Evolutionary conservation across 2,797 vertebrate genomes (phyloP).

Genomic region (Sebastes taczanowskii): DNA sequence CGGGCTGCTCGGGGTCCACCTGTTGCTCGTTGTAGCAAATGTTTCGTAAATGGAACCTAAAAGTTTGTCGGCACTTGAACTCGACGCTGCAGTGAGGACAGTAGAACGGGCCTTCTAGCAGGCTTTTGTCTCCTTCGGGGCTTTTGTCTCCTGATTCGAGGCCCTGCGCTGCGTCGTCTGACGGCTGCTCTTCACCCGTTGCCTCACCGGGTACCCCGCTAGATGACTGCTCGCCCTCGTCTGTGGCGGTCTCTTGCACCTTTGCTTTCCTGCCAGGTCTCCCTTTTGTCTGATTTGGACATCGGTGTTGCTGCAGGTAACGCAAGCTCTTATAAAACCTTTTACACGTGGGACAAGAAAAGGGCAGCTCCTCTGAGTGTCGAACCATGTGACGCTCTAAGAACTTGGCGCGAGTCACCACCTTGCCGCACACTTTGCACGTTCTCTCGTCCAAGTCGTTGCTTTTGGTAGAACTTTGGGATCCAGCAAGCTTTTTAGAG

Average conservation of each 20-base stretch:
- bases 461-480: constrained; percentile 28
- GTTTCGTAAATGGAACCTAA: constrained; percentile 74
- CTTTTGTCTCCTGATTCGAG: constrained; percentile 28
- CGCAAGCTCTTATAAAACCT: constrained; percentile 67
- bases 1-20: constrained; percentile 72
- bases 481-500: constrained; percentile 17
- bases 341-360: constrained; percentile 62
- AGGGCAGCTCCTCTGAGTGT: constrained; percentile 57
- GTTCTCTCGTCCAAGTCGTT: constrained; percentile 64
- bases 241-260: background rate
- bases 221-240: constrained; percentile 42
- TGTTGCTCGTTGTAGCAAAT: constrained; percentile 79
- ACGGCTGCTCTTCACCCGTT: constrained; percentile 20
- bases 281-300: constrained; percentile 31
- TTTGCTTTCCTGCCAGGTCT: constrained; percentile 36
- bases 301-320: constrained; percentile 73
- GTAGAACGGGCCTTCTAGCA: constrained; percentile 67
- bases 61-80: constrained; percentile 80
- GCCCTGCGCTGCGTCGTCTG: constrained; percentile 31
- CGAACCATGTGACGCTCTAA: constrained; percentile 68
- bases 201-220: constrained; percentile 16
- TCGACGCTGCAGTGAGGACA: constrained; percentile 77
- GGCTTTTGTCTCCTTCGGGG: constrained; percentile 45
- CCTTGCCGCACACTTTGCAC: constrained; percentile 69
- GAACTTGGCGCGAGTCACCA: constrained; percentile 58